Base-by-base conservation (phyloP, 2,797 vertebrate species). In the Chanos chanos region DNA sequence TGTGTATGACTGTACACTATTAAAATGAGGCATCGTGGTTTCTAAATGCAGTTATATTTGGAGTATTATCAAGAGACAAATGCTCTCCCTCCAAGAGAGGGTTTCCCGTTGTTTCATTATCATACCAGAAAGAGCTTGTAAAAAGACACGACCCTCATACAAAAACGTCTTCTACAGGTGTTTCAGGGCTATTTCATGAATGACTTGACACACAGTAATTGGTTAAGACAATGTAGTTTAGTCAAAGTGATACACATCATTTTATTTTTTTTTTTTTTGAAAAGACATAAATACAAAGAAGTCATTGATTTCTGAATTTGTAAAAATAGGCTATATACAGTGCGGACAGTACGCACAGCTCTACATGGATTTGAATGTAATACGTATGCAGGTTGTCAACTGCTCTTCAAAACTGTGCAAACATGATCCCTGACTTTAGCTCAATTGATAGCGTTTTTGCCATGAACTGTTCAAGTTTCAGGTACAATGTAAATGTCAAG, bases 281-380 rank as follows among this genome's bases (percentile, higher is more conserved):
- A 54, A 27, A 60, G 25, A 61, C 19, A 50, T 8, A 15, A 54
- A 55, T 61, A 68, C 51, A 68, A 68, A 68, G 22, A 15, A 0
- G 4, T 57, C 19, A 48, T 28, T 40, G 36, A 10, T 55, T 31
- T 41, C 48, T 15, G 51, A 40, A 45, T 15, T 43, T 47, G 61
- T 61, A 68, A 68, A 68, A 61, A 68, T 68, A 67, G 37, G 44
- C 19, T 68, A 9, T 34, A 62, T 61, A 30, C 68, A 61, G 61
- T 62, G 13, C 44, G 37, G 58, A 62, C 39, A 53, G 34, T 62
- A 9, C 39, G 22, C 39, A 57, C 21, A 48, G 7, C n/a, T 39
- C 51, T 61, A 39, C 47, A 51, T 39, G 43, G 22, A 43, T 21
- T 40, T 40, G 24, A 45, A 33, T 53, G 68, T 55, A 34, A 50